phyloP scores from a whole-genome alignment of 2,113 vertebrate species.

The Pelvicachromis taeniatus region DNA sequence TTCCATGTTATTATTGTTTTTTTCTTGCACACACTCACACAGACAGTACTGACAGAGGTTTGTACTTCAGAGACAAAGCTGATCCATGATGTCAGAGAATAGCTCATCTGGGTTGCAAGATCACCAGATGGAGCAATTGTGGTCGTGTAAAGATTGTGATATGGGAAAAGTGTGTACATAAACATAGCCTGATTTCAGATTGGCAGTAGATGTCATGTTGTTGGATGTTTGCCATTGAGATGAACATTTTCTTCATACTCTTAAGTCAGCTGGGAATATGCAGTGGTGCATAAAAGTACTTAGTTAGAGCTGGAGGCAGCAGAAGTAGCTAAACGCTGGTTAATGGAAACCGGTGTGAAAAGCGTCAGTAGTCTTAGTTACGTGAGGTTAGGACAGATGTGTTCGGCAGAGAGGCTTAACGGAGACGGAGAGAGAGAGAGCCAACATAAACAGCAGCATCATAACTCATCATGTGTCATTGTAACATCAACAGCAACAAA shows the following conservation, averaged over 20 bases:
- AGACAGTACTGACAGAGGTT: background rate
- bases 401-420: background rate
- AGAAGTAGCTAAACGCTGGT: background rate
- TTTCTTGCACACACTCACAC: background rate
- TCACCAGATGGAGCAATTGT: background rate
- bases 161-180: slow-evolving; percentile 45
- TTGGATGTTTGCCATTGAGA: slow-evolving; percentile 27
- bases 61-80: background rate
- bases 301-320: background rate
- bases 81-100: background rate
- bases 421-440: background rate
- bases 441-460: slow-evolving; percentile 44
- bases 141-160: slow-evolving; percentile 21
- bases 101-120: background rate
- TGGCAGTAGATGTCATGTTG: slow-evolving; percentile 45
- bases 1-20: background rate
- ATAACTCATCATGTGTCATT: slow-evolving; percentile 9
- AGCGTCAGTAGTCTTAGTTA: background rate
- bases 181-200: slow-evolving; percentile 11
- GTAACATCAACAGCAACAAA: background rate
- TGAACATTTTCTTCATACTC: background rate
- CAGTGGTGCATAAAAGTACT: slow-evolving; percentile 1
- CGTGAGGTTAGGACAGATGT: background rate
- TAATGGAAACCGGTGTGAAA: background rate
- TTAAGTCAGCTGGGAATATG: background rate